phyloP scores from a whole-genome alignment of 1,140 invertebrate genomes.

The Ips typographus region DNA sequence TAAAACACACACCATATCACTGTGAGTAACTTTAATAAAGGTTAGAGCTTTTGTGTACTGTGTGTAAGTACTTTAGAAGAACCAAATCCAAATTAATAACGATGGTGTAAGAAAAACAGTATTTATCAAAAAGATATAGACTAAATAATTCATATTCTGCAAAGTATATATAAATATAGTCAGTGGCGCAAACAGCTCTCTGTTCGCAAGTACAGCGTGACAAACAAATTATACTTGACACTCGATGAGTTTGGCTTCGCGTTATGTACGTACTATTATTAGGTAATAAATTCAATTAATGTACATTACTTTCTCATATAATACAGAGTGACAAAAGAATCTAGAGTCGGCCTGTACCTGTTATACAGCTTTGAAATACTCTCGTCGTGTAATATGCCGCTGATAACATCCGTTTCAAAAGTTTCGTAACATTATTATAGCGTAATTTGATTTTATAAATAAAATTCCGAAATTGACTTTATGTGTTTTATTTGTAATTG shows the following conservation, averaged over 20 bases:
- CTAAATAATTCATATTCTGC: slow-evolving; percentile 29
- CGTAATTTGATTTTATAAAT: slow-evolving; percentile 19
- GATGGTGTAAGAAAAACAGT: no score
- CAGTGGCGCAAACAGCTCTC: slow-evolving; percentile 12
- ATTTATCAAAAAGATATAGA: no score
- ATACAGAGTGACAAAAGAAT: no score
- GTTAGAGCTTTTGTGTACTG: no score
- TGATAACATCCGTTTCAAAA: slow-evolving; percentile 22
- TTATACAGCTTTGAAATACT: slow-evolving; percentile 31
- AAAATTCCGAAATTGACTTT: slow-evolving; percentile 7
- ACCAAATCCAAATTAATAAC: no score
- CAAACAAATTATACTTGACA: slow-evolving; percentile 3
- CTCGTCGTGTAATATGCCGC: slow-evolving; percentile 14
- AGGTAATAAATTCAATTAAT: no score
- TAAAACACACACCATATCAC: no score
- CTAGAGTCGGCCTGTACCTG: slow-evolving; percentile 5
- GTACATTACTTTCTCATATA: no score
- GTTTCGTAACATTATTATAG: slow-evolving; percentile 20
- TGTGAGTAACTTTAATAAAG: no score
- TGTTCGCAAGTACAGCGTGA: slow-evolving; percentile 1
- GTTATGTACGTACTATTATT: no score
- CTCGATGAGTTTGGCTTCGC: no score
- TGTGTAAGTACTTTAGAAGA: no score
- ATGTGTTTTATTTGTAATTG: slow-evolving; percentile 7
- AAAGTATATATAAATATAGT: slow-evolving; percentile 8